Evolutionary conservation across 1,140 invertebrate species (phyloP).

Genomic region (Ooceraea biroi): DNA sequence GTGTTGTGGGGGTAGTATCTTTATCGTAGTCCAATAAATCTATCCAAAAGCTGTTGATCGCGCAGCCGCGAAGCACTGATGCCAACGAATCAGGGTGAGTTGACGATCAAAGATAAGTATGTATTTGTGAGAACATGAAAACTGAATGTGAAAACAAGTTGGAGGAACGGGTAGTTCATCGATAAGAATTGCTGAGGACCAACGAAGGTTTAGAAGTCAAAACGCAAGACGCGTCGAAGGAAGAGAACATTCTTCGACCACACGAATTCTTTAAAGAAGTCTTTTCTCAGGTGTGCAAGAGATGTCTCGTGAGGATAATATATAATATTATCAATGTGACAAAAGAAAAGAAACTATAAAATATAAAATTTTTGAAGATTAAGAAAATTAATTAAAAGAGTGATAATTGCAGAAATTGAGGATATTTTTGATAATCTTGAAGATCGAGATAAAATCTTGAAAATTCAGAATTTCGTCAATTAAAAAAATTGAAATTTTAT

Average conservation of each 20-base stretch:
- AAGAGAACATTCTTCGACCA: not conserved
- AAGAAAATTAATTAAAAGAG: not conserved
- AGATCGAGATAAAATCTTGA: not conserved
- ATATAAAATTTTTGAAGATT: not conserved
- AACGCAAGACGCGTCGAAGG: not conserved
- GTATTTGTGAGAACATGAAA: conserved; percentile 34
- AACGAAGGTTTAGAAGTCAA: not conserved
- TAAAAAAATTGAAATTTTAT: conserved; percentile 4
- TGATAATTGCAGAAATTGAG: not conserved
- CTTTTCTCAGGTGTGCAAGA: conserved; percentile 24
- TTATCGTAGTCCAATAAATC: conserved; percentile 21
- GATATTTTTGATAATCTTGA: not conserved
- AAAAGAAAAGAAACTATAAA: not conserved
- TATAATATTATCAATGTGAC: not conserved
- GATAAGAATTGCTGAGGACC: conserved; percentile 33
- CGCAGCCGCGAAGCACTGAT: conserved; percentile 45
- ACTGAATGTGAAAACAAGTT: conserved; percentile 31
- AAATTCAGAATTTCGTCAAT: conserved; percentile 1
- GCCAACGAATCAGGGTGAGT: conserved; percentile 32
- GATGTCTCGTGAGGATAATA: not conserved
- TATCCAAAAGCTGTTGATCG: conserved; percentile 43
- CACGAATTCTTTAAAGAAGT: not conserved
- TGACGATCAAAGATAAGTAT: conserved; percentile 7
- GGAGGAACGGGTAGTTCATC: conserved; percentile 7
- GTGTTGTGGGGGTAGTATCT: not conserved